Base-by-base conservation (phyloP, 2,113 vertebrate species). In the Sebastes fasciatus region DNA sequence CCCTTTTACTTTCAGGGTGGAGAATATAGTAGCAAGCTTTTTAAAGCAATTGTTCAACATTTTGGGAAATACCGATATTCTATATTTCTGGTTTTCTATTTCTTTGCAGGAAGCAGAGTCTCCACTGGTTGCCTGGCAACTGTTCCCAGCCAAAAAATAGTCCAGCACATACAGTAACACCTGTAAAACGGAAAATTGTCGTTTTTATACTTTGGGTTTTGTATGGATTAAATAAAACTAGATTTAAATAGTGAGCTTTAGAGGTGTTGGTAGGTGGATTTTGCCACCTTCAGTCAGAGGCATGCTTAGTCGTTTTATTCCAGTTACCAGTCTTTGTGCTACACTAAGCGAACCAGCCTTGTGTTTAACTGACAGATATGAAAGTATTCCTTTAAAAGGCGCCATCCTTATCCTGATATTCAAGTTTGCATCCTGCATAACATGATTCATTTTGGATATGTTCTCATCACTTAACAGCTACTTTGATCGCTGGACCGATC, bases 161-260 rank as follows among this genome's bases (percentile, higher is more conserved):
- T 23, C 34, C 34, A 12, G 34, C 42, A 57, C n/a, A 46, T 23
- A 34, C 34, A 34, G 34, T 34, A 14, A 26, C 14, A 65, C n/a
- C 40, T 46, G 62, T 48, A 46, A 54, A 54, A 43, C 1, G 1
- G 11, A 40, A 65, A 61, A 52, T 6, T 52, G 17, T 9, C 2
- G 0, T 23, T 34, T 14, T 63, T 19, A 42, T 16, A 23, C 34
- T 64, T 52, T 40, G 17, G 0, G 52, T 61, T 65, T 65, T 76
- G 61, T n/a, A 10, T 67, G 12, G 63, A 77, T 67, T 48, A 77
- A 46, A 66, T 52, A 6, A 34, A 66, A 77, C 3, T 13, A 48
- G 1, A 54, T 23, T 17, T 26, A 64, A 52, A 4, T 40, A 43
- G 49, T 12, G 2, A 40, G 60, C 3, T 34, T 34, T 4, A 34